Conservation (phyloP, 2,888 invertebrate species). For the Napeogenes inachia region DNA sequence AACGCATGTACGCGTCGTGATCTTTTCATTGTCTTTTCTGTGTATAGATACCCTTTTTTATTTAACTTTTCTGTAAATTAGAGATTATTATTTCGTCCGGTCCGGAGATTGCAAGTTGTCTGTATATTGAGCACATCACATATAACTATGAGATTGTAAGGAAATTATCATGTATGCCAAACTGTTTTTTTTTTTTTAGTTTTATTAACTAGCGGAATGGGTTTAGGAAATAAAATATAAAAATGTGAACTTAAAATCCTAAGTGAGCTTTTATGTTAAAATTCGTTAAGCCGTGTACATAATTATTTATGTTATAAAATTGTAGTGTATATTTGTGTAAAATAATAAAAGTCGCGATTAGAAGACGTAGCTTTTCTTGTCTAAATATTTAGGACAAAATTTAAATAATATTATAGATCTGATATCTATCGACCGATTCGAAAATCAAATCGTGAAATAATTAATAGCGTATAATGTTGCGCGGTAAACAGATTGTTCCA, state of each 20-base stretch:
- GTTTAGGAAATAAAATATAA: not conserved
- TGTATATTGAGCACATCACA: constrained; percentile 38
- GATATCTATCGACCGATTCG: constrained; percentile 11
- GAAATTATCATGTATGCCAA: constrained; percentile 27
- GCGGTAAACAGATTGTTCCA: constrained; percentile 6
- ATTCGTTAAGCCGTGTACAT: constrained; percentile 34
- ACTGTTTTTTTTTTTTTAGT: constrained; percentile 7
- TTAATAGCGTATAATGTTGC: constrained; percentile 4
- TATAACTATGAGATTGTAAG: constrained; percentile 28
- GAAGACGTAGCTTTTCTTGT: constrained; percentile 27
- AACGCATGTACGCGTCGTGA: constrained; percentile 96
- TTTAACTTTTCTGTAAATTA: constrained; percentile 8
- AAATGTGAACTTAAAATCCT: constrained; percentile 1
- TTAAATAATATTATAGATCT: constrained; percentile 24
- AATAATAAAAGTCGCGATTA: constrained; percentile 35
- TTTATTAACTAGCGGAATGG: constrained; percentile 6
- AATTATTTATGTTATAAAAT: constrained; percentile 37
- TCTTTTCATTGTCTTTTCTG: constrained; percentile 11
- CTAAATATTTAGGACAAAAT: constrained; percentile 12
- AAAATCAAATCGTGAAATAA: constrained; percentile 6
- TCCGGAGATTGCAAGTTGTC: constrained; percentile 18
- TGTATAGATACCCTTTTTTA: constrained; percentile 8
- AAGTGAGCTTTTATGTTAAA: constrained; percentile 35
- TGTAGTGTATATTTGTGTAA: constrained; percentile 37
- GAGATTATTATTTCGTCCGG: constrained; percentile 7